Base-by-base conservation (phyloP, 2,888 invertebrate genomes). In the Galeopsomyia nigrocyanea region DNA sequence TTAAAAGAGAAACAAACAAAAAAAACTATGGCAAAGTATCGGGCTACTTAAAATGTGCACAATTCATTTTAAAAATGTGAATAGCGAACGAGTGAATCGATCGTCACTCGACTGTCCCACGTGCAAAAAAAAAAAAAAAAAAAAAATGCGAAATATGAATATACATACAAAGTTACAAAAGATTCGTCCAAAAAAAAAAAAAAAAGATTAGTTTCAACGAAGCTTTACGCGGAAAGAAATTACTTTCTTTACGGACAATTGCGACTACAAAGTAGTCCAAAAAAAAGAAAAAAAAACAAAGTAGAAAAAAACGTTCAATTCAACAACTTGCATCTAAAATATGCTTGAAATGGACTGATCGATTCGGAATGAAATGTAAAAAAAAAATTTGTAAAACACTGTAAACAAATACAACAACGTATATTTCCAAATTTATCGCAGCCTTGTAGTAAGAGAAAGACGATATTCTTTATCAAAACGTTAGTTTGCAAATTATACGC, bases 181-280 rank as follows among this genome's bases (percentile, higher is more conserved):
- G 19, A 62, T 66, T 71, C 71, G 61, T 71, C 66, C 66, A 62
- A 62, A 49, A n/a, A n/a, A n/a, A n/a, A n/a, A n/a, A n/a, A n/a
- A n/a, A 39, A 57, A 67, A n/a, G 2, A 22, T 56, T 51, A 67
- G 19, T 58, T 22, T 49, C 46, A 51, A 22, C 19, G 49, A 57
- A 57, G 39, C 26, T 13, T 51, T 67, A n/a, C 57, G 31, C 46
- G 2, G 5, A 22, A 14, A 16, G 7, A 39, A 39, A 39, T 10
- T 10, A 39, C 7, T 39, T 39, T 39, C 39, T 13, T 56, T 22
- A 19, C 31, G 57, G 14, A 17, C 47, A 57, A 17, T 14, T 57
- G 22, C 19, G 49, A 47, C 26, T 7, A 57, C 49, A 56, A 17
- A 26, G 19, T 50, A n/a, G n/a, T 39, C 7, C 5, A 13, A 31